These are phyloP conservation scores for Drosophila miranda DNA, from an alignment of 1,140 invertebrate species.

Conservation along the genomic window DNA sequence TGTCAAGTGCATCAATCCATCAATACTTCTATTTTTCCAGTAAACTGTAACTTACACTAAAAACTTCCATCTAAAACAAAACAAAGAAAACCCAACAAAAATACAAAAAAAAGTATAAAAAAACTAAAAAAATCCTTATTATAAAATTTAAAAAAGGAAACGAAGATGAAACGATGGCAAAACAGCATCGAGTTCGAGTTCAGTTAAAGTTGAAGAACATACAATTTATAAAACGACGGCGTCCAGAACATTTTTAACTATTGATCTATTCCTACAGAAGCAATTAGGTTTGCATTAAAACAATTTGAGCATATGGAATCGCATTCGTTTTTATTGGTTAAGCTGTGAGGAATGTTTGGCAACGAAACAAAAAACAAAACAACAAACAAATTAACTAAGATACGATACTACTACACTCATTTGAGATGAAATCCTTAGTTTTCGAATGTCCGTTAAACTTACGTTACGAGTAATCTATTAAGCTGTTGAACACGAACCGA, in stretches of 20 bases:
- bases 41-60: constrained; percentile 41
- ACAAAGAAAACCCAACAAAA: constrained; percentile 20
- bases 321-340: constrained; percentile 54
- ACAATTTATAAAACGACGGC: constrained; percentile 29
- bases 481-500: constrained; percentile 32
- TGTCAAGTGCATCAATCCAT: constrained; percentile 50
- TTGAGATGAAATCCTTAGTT: constrained; percentile 53
- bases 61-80: constrained; percentile 50
- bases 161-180: constrained; percentile 11
- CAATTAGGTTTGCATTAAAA: constrained; percentile 67
- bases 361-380: constrained; percentile 70
- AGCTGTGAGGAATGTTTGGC: constrained; percentile 81
- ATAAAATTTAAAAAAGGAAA: constrained; percentile 24
- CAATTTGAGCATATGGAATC: constrained; percentile 36
- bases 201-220: constrained; percentile 36
- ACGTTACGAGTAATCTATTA: constrained; percentile 41
- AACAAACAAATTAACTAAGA: constrained; percentile 44
- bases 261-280: constrained; percentile 67
- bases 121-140: constrained; percentile 35
- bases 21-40: constrained; percentile 73
- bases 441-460: constrained; percentile 56
- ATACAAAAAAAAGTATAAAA: constrained; percentile 15
- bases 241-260: constrained; percentile 63
- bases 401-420: constrained; percentile 46
- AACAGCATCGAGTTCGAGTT: constrained; percentile 17